These are phyloP conservation scores for Actinostola sp. DNA, from an alignment of 92 coral and sea anemone species.

Conservation along the genomic window DNA sequence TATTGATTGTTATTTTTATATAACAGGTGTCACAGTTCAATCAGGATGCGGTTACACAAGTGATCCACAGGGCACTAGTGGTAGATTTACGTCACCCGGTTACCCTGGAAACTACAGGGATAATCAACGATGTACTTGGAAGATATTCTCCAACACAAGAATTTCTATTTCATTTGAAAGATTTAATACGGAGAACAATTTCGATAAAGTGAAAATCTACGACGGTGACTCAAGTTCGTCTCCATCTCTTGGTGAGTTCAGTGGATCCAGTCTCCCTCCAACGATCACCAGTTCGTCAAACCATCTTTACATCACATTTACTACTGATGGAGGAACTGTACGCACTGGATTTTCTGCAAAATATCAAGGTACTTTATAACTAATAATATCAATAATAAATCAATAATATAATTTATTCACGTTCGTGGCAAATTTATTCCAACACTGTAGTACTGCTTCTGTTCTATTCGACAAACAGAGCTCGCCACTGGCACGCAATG, in stretches of 20 bases:
- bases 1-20: no score
- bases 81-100: conserved; percentile 4
- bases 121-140: not conserved
- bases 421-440: no score
- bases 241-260: not conserved
- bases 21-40: not conserved
- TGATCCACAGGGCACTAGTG: not conserved
- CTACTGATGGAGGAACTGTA: not conserved
- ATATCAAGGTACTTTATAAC: not conserved
- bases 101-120: conserved; percentile 11
- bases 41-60: not conserved
- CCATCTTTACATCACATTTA: conserved; percentile 1
- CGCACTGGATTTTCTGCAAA: conserved; percentile 1
- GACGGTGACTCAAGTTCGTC: conserved; percentile 14
- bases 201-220: conserved; percentile 5
- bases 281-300: conserved; percentile 2
- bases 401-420: no score
- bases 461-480: no score
- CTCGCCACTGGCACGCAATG: no score
- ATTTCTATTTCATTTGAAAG: not conserved
- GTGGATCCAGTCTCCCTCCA: not conserved
- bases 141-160: not conserved
- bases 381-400: no score
- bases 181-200: not conserved
- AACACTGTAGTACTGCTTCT: no score